A percentile compares a stretch with the other conserved stretches of the same genome.
phyloP scores from a whole-genome alignment of 2,113 vertebrate species.

The Numenius arquata region DNA sequence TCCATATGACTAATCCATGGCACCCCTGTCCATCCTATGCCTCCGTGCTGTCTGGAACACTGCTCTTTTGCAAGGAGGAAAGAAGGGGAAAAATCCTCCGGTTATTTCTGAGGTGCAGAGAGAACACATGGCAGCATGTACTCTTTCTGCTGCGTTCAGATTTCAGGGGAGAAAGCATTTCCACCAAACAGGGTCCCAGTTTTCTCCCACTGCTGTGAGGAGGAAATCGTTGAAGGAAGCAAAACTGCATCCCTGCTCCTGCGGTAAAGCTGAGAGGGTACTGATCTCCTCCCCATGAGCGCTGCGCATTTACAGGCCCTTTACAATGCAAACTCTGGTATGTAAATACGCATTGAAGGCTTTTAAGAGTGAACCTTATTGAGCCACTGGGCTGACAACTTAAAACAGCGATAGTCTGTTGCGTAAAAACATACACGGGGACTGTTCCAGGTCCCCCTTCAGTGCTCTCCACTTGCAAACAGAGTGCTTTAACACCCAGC shows the following conservation, averaged over 20 bases:
- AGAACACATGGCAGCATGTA: not conserved
- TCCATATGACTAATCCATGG: not conserved
- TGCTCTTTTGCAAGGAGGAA: not conserved
- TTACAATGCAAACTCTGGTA: not conserved
- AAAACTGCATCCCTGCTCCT: not conserved
- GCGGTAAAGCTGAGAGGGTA: not conserved
- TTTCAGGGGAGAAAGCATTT: not conserved
- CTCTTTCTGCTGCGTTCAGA: not conserved
- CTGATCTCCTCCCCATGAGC: not conserved
- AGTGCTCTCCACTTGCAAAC: not conserved
- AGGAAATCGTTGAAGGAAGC: not conserved
- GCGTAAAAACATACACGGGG: not conserved
- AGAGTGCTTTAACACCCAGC: not conserved
- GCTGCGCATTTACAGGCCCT: not conserved
- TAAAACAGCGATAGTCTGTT: not conserved
- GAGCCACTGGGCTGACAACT: not conserved
- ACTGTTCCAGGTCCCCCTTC: not conserved
- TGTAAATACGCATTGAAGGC: not conserved
- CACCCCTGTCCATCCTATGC: not conserved
- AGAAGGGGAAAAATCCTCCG: not conserved
- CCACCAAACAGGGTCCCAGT: not conserved
- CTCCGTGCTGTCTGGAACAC: not conserved
- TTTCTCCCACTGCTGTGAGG: not conserved
- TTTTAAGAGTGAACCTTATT: not conserved
- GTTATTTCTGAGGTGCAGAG: not conserved